These are phyloP conservation scores for Mormoops blainvillei DNA, from an alignment of 2,113 vertebrate species.

Conservation along the genomic window DNA sequence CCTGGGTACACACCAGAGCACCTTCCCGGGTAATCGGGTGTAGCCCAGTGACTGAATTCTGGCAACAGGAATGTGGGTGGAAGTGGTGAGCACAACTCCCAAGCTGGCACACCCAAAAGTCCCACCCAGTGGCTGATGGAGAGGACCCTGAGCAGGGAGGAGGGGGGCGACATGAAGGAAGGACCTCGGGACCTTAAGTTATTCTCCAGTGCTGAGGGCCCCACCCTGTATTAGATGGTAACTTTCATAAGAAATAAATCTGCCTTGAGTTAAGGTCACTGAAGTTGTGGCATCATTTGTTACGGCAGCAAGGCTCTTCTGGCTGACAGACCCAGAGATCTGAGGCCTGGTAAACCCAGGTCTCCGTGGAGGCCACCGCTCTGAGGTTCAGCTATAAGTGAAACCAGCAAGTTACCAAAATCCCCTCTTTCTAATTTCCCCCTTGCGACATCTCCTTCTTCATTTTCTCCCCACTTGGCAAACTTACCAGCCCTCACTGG, in stretches of 20 bases:
- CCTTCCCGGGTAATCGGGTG: neutral
- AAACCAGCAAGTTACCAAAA: neutral
- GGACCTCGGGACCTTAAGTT: neutral
- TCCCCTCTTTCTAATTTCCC: neutral
- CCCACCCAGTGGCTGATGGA: too few relatives aligned
- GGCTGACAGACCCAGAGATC: neutral
- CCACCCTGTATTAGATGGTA: neutral
- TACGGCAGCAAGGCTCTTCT: neutral
- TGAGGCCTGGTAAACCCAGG: neutral
- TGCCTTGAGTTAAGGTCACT: neutral
- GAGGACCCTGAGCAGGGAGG: neutral
- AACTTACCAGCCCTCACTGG: rapidly evolving
- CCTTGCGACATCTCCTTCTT: neutral
- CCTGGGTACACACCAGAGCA: neutral
- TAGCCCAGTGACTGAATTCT: neutral
- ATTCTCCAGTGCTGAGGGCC: neutral
- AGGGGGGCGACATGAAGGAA: neutral
- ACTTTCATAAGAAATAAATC: too few relatives aligned
- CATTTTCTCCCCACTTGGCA: neutral
- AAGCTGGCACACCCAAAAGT: neutral
- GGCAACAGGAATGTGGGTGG: too few relatives aligned
- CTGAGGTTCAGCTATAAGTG: neutral
- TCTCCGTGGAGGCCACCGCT: too few relatives aligned
- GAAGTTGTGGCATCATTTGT: neutral
- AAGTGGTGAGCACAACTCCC: neutral